A percentile compares a stretch with the other conserved stretches of the same genome.
These are phyloP conservation scores for Germaria angustata DNA, from an alignment of 2,888 invertebrate species.

Conservation along the genomic window DNA sequence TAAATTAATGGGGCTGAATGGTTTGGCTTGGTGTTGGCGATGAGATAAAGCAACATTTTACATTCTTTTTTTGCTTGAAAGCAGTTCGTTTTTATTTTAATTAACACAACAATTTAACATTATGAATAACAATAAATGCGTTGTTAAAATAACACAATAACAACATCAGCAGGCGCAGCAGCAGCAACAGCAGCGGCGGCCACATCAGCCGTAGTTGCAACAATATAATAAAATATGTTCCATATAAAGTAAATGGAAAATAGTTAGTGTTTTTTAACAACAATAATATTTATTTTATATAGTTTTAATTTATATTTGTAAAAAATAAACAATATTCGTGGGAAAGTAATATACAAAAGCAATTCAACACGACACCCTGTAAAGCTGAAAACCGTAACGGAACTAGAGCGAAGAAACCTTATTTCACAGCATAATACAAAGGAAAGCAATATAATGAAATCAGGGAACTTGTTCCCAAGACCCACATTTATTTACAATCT, in stretches of 20 bases:
- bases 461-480: no score
- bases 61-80: neutral
- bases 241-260: slow-evolving; percentile 30
- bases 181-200: neutral
- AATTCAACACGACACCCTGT: neutral
- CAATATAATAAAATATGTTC: slow-evolving; percentile 25
- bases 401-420: no score
- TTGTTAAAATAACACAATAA: slow-evolving; percentile 51
- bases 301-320: slow-evolving; percentile 7
- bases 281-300: slow-evolving; percentile 28
- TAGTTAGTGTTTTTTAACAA: slow-evolving; percentile 32
- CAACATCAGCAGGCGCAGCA: neutral
- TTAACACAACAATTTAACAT: slow-evolving; percentile 65
- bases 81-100: slow-evolving; percentile 53
- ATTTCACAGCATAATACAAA: no score
- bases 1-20: slow-evolving; percentile 25
- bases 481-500: no score
- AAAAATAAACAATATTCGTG: neutral
- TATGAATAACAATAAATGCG: slow-evolving; percentile 62
- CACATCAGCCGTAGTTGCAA: no score
- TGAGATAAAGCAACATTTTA: slow-evolving; percentile 12
- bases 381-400: neutral
- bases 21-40: neutral
- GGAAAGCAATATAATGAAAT: no score
- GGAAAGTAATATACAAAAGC: neutral